Base-by-base conservation (phyloP, 2,888 invertebrate genomes). In the Chouioia cunea region DNA sequence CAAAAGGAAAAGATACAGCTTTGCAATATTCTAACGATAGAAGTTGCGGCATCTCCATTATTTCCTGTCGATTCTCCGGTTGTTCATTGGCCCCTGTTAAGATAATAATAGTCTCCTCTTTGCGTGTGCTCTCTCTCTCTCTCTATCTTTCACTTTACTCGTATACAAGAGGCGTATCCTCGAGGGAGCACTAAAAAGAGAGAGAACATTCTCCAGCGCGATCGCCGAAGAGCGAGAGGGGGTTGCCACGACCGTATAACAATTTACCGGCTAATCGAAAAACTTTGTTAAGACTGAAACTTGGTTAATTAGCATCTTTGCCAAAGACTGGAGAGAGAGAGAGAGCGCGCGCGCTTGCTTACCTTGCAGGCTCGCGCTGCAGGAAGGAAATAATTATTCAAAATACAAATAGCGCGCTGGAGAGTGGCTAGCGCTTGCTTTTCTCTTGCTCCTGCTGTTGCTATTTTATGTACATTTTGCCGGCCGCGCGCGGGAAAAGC, bases 301-400 rank as follows among this genome's bases (percentile, higher is more conserved):
- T 85, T 84, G 81, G 81, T 84, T 85, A 84, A 85, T 85, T 85
- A 84, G 82, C 85, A 84, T 85, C 84, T 84, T 85, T 79, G 77
- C 78, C 78, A 75, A 78, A 23, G 75, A 77, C 73, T 71, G 15
- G 18, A 23, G 23, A 44, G n/a, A n/a, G n/a, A n/a, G n/a, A n/a
- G n/a, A n/a, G n/a, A n/a, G n/a, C n/a, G 4, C 20, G 16, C 36
- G 53, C 58, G 70, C 77, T 78, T 79, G 81, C 79, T 82, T 81
- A 81, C 79, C 79, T 80, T 77, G 76, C 75, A 77, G 77, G 16
- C 16, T 8, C 15, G 44, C 62, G 66, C 72, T 65, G 71, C 57
- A 71, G 74, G 71, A 59, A 59, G 62, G 76, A 78, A 76, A 78
- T 79, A 80, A 81, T 82, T 82, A 80, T 79, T 80, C 77, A 77